Percentiles rank a stretch among this genome's conserved stretches.
These are phyloP conservation scores for Ochropleura plecta DNA, from an alignment of 2,888 invertebrate species.

Conservation along the genomic window DNA sequence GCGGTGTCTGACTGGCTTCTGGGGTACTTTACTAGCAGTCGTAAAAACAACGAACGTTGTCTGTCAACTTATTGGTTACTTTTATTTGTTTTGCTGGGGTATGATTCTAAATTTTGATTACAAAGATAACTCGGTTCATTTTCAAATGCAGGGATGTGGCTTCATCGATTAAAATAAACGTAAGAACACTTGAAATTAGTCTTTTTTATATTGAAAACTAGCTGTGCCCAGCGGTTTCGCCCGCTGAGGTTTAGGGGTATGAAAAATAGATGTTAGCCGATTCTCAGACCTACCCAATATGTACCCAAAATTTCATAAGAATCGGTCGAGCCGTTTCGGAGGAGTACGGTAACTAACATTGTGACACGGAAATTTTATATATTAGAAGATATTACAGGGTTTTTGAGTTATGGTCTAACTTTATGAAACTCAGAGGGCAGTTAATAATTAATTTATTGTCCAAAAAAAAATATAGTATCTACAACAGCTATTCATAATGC, in stretches of 20 bases:
- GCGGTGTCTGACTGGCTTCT: constrained; percentile 33
- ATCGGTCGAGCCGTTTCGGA: no score
- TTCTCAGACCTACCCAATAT: no score
- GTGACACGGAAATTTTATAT: no score
- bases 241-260: no score
- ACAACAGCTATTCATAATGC: no score
- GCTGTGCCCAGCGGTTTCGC: no score
- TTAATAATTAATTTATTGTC: neutral
- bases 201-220: no score
- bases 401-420: neutral
- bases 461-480: no score
- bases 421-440: neutral
- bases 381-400: no score
- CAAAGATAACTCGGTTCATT: neutral
- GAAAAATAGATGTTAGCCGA: no score
- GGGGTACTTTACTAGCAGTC: constrained; percentile 1
- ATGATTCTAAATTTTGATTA: neutral
- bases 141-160: neutral
- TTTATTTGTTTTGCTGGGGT: neutral
- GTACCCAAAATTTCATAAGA: no score
- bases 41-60: neutral
- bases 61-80: constrained; percentile 1
- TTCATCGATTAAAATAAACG: neutral
- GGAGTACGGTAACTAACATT: no score
- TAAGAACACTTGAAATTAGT: neutral